Base-by-base conservation (phyloP, 2,113 vertebrate genomes). In the Bagarius yarrelli region DNA sequence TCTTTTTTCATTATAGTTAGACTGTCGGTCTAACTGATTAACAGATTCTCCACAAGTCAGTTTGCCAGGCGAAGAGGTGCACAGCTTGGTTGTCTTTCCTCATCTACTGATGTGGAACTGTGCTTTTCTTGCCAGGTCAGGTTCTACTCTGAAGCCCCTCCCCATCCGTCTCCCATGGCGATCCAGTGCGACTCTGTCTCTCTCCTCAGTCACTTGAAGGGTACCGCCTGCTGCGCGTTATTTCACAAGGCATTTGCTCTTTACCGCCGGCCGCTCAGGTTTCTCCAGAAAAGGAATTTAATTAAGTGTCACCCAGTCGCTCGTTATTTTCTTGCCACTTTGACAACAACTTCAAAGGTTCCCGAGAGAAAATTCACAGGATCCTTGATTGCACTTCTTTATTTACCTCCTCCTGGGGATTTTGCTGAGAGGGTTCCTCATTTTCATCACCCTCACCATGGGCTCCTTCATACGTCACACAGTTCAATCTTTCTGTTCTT, bases 231-330 rank as follows among this genome's bases (percentile, higher is more conserved):
- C 84, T 64, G 76, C 36, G 47, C 23, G 67, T 12, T 79, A 64
- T 80, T 34, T 59, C 76, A 34, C 27, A 53, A 79, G 60, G 67
- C 67, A 30, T 85, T 79, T 66, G 25, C 50, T 80, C 18, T 59
- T 18, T 60, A 57, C 63, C 9, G 2, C 15, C 5, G 27, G 36
- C 64, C 55, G 34, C 61, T 19, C 61, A 60, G 78, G 82, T 80
- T 85, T 83, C 84, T 72, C 23, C 67, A 78, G 84, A 59, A 27
- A 83, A 83, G 84, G 78, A 85, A 85, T 85, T 80, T 80, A 76
- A 80, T 83, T 82, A 85, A 82, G 67, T 21, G 77, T 47, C 27
- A 52, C 63, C 8, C 73, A 25, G 61, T 14, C 55, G 1, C 44
- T 60, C 21, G 50, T 56, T 64, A 50, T 80, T 25, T 76, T 80